A percentile compares a stretch with the other conserved stretches of the same genome.
Conservation (phyloP, 2,113 vertebrate species). For the Trichechus manatus region DNA sequence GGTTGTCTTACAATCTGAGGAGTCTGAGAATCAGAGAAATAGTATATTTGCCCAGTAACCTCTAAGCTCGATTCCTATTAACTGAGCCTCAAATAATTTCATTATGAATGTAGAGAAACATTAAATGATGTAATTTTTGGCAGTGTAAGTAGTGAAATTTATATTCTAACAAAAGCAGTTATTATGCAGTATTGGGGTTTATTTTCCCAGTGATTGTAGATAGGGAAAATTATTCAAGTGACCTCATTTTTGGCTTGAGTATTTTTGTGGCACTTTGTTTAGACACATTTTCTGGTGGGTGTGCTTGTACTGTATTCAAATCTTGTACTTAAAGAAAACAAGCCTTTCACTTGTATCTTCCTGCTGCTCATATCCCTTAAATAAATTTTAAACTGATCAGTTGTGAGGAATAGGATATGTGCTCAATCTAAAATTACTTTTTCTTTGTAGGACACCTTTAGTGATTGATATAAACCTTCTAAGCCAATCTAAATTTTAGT, state of each 20-base stretch:
- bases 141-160: neutral
- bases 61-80: constrained; percentile 20
- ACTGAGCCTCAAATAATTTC: constrained; percentile 61
- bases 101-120: neutral
- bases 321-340: neutral
- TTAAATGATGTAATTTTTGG: constrained; percentile 58
- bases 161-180: constrained; percentile 55
- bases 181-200: neutral
- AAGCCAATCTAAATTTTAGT: neutral
- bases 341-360: neutral
- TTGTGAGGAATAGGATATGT: neutral
- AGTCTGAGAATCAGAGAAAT: constrained; percentile 34
- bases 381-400: neutral
- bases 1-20: neutral
- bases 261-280: constrained; percentile 25
- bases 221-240: constrained; percentile 10
- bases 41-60: constrained; percentile 44
- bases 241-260: constrained; percentile 51
- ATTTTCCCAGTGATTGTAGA: constrained; percentile 27
- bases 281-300: neutral
- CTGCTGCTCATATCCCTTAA: neutral
- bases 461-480: neutral
- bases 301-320: neutral
- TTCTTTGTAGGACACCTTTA: neutral
- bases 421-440: neutral